These are phyloP conservation scores for Mya arenaria DNA, from an alignment of 1,140 invertebrate species.

Conservation along the genomic window DNA sequence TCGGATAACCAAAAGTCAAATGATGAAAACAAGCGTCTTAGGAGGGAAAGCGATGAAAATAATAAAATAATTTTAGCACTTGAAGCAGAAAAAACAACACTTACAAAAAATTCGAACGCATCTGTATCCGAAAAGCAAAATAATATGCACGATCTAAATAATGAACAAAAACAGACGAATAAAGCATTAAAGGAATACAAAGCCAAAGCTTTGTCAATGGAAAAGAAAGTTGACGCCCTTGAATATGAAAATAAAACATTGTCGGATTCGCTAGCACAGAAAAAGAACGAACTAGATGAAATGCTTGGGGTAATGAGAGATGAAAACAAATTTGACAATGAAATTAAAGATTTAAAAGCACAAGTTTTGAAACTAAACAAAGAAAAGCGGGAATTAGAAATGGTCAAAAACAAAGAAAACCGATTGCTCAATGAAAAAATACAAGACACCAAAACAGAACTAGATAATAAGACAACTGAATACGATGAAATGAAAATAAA, in stretches of 20 bases:
- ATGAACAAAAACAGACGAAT: constrained; percentile 55
- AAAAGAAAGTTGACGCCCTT: constrained; percentile 52
- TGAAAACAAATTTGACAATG: constrained; percentile 64
- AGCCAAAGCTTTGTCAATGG: constrained; percentile 23
- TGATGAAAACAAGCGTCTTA: constrained; percentile 63
- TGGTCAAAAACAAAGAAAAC: constrained; percentile 37
- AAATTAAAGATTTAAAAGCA: constrained; percentile 58
- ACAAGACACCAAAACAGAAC: constrained; percentile 27
- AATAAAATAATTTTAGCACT: constrained; percentile 58
- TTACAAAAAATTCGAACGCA: constrained; percentile 40
- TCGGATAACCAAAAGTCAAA: constrained; percentile 61
- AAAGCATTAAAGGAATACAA: constrained; percentile 43
- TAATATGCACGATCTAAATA: constrained; percentile 55
- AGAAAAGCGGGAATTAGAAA: constrained; percentile 51
- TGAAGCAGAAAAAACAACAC: constrained; percentile 50
- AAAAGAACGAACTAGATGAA: constrained; percentile 62
- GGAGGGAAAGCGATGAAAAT: constrained; percentile 56
- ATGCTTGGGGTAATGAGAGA: constrained; percentile 62
- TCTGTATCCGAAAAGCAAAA: constrained; percentile 51
- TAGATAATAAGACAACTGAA: constrained; percentile 20
- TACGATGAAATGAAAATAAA: constrained; percentile 58
- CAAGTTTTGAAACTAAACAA: constrained; percentile 51
- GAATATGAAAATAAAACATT: constrained; percentile 61
- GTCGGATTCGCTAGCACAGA: constrained; percentile 56
- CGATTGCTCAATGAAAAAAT: constrained; percentile 26